A percentile compares a stretch with the other conserved stretches of the same genome.
These are phyloP conservation scores for Sebastes alutus DNA, from an alignment of 2,797 vertebrate genomes.

Conservation along the genomic window DNA sequence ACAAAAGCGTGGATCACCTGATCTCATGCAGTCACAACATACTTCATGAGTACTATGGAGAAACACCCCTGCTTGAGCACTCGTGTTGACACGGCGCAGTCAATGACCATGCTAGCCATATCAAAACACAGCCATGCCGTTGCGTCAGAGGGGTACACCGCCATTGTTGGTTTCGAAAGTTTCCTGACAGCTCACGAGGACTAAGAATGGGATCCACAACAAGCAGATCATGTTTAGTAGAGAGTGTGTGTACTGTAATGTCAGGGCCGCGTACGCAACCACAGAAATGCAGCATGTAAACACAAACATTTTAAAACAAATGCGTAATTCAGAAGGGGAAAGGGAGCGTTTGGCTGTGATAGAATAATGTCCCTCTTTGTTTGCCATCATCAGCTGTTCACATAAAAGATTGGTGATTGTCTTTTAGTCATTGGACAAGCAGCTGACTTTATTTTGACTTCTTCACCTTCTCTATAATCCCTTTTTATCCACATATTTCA, in stretches of 20 bases:
- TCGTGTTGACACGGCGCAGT: constrained; percentile 66
- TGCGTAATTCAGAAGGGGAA: background rate
- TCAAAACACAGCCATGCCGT: constrained; percentile 75
- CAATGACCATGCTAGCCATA: constrained; percentile 59
- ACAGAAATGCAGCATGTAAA: constrained; percentile 5
- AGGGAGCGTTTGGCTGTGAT: background rate
- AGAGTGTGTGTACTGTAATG: background rate
- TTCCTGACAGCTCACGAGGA: constrained; percentile 11
- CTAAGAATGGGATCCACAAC: constrained; percentile 1
- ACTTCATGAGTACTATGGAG: constrained; percentile 44
- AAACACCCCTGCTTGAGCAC: constrained; percentile 58
- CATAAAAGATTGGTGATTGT: constrained; percentile 5
- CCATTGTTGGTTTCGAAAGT: constrained; percentile 31
- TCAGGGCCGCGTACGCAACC: background rate
- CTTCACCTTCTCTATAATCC: background rate
- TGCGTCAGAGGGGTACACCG: constrained; percentile 42
- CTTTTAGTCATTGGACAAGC: constrained; percentile 24
- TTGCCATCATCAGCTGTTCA: constrained; percentile 13
- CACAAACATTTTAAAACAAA: constrained; percentile 1
- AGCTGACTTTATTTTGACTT: constrained; percentile 25
- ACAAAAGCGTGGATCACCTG: constrained; percentile 36
- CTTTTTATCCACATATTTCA: background rate
- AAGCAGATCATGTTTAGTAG: background rate
- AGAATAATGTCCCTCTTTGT: constrained; percentile 9
- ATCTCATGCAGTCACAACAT: constrained; percentile 71